These are phyloP conservation scores for Pharmacophagus antenor DNA, from an alignment of 2,888 invertebrate genomes.

Conservation along the genomic window DNA sequence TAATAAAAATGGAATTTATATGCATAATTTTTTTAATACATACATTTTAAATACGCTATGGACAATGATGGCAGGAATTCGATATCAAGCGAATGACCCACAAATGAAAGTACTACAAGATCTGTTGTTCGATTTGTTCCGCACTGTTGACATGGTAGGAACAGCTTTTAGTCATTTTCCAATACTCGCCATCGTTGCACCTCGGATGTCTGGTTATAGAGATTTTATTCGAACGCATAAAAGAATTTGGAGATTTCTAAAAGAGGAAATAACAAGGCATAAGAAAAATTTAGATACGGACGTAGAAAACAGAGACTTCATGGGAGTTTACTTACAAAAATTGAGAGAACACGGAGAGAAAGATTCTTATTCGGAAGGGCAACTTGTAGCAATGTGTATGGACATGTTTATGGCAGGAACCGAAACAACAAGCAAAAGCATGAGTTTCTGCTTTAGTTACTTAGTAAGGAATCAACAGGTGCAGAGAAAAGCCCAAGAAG, in stretches of 20 bases:
- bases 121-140: conserved; percentile 86
- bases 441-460: conserved; percentile 89
- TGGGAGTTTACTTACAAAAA: conserved; percentile 89
- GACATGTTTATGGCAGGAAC: conserved; percentile 94
- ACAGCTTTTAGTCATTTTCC: conserved; percentile 90
- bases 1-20: conserved; percentile 78
- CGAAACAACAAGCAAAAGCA: conserved; percentile 90
- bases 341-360: conserved; percentile 81
- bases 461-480: conserved; percentile 86
- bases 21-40: conserved; percentile 88
- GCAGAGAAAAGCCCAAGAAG: conserved; percentile 87
- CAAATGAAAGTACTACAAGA: conserved; percentile 85
- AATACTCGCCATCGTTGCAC: conserved; percentile 85
- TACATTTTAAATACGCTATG: conserved; percentile 90
- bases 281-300: conserved; percentile 81
- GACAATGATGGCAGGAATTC: conserved; percentile 90
- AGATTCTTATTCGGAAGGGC: conserved; percentile 84
- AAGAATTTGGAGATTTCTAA: conserved; percentile 86
- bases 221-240: conserved; percentile 86
- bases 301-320: conserved; percentile 86
- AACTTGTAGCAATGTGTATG: conserved; percentile 89
- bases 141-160: conserved; percentile 90
- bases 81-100: conserved; percentile 85
- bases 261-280: conserved; percentile 86
- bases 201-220: conserved; percentile 88